Conservation (phyloP, 2,797 vertebrate genomes). For the Acipenser ruthenus region DNA sequence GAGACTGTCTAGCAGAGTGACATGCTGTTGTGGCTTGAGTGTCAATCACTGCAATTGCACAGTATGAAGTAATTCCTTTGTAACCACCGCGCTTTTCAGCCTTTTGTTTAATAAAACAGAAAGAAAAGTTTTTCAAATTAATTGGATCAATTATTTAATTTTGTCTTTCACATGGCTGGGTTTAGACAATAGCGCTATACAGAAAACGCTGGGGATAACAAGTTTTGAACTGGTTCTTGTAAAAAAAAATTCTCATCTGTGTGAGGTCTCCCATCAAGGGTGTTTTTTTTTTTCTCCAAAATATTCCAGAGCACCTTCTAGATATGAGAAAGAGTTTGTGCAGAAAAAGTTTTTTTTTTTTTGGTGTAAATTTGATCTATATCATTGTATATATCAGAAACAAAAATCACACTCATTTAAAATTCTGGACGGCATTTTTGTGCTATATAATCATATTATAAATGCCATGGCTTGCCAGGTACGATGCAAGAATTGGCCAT, state of each 20-base stretch:
- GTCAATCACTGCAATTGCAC: slow-evolving; percentile 55
- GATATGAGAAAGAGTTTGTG: slow-evolving; percentile 12
- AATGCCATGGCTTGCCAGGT: no score
- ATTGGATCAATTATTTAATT: slow-evolving; percentile 67
- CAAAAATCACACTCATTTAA: no score
- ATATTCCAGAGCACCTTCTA: not conserved
- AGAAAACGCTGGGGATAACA: slow-evolving; percentile 28
- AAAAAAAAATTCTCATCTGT: slow-evolving; percentile 14
- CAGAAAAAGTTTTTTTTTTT: no score
- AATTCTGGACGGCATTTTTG: no score
- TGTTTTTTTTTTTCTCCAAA: not conserved
- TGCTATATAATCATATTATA: no score
- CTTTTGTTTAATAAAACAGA: not conserved
- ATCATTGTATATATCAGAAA: no score
- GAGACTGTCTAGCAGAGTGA: slow-evolving; percentile 20
- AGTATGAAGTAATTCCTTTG: slow-evolving; percentile 53
- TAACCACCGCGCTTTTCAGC: slow-evolving; percentile 23
- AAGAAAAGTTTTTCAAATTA: slow-evolving; percentile 47
- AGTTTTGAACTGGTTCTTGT: slow-evolving; percentile 10
- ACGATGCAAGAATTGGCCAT: no score
- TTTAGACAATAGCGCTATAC: slow-evolving; percentile 51
- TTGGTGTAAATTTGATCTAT: no score
- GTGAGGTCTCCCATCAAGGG: slow-evolving; percentile 15
- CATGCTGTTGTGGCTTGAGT: slow-evolving; percentile 47
- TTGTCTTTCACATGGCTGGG: slow-evolving; percentile 47